Evolutionary conservation across 2,797 vertebrate species (phyloP).

Genomic region (Alectoris magna): DNA sequence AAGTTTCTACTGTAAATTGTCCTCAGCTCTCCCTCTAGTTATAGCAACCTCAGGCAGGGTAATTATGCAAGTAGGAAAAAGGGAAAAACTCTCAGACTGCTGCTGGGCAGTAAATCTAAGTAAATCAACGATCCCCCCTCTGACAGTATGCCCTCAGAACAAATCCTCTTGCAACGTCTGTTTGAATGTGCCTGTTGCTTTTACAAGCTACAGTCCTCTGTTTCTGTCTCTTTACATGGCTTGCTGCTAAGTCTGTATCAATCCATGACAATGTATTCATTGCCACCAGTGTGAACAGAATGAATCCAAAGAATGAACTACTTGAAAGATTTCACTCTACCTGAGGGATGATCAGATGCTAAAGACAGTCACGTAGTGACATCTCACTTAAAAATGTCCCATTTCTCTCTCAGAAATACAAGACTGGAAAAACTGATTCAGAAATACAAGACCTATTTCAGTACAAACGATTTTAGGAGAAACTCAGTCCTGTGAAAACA

Average conservation of each 20-base stretch:
- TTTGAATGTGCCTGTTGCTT: not conserved
- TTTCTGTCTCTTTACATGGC: not conserved
- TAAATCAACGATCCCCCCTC: not conserved
- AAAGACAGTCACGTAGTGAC: not conserved
- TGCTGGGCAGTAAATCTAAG: not conserved
- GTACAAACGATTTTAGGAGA: not conserved
- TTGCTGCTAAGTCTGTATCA: not conserved
- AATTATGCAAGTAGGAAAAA: not conserved
- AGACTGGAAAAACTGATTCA: not conserved
- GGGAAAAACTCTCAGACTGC: not conserved
- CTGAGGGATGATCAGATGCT: not conserved
- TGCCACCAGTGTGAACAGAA: not conserved
- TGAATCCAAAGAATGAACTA: not conserved
- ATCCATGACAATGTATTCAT: not conserved
- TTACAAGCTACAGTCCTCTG: not conserved
- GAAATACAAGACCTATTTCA: not conserved
- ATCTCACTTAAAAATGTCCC: accelerated
- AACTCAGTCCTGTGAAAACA: not conserved
- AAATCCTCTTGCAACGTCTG: not conserved
- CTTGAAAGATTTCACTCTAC: not conserved
- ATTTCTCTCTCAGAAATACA: not conserved
- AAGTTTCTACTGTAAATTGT: not conserved
- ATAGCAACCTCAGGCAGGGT: not conserved
- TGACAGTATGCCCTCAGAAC: not conserved
- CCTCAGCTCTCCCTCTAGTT: not conserved